Evolutionary conservation across 2,888 invertebrate species (phyloP).

Genomic region (Muschampia plurimacula): DNA sequence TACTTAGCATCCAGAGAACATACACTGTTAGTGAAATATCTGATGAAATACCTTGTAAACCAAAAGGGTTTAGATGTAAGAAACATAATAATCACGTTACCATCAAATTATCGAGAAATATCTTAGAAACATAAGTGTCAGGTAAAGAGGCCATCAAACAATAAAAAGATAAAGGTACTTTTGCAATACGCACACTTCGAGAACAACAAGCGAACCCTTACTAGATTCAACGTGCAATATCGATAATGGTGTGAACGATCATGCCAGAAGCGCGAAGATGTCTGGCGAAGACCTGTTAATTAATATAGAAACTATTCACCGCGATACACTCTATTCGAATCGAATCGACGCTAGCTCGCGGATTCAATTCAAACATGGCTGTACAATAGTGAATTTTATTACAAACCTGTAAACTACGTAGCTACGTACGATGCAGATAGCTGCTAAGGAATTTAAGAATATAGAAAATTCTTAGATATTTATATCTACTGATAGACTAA

Average conservation of each 20-base stretch:
- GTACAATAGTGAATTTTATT: not conserved
- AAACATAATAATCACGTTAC: too few species aligned
- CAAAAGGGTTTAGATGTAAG: too few species aligned
- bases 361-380: not conserved
- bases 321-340: constrained; percentile 42
- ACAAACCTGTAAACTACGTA: not conserved
- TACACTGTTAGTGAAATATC: too few species aligned
- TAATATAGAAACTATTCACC: constrained; percentile 38
- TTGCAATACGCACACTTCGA: not conserved
- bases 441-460: not conserved
- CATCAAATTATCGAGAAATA: not conserved
- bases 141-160: not conserved
- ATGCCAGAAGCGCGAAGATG: not conserved
- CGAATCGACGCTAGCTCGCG: constrained; percentile 5
- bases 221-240: not conserved
- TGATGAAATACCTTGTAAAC: too few species aligned
- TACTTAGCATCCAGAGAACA: too few species aligned
- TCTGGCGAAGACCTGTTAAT: constrained; percentile 30
- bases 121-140: not conserved
- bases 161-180: not conserved
- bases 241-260: not conserved
- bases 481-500: too few species aligned
- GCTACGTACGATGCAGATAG: not conserved
- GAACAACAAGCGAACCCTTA: not conserved
- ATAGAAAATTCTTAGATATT: too few species aligned